Evolutionary conservation across 2,113 vertebrate species (phyloP).

Genomic region (Takifugu bimaculatus): DNA sequence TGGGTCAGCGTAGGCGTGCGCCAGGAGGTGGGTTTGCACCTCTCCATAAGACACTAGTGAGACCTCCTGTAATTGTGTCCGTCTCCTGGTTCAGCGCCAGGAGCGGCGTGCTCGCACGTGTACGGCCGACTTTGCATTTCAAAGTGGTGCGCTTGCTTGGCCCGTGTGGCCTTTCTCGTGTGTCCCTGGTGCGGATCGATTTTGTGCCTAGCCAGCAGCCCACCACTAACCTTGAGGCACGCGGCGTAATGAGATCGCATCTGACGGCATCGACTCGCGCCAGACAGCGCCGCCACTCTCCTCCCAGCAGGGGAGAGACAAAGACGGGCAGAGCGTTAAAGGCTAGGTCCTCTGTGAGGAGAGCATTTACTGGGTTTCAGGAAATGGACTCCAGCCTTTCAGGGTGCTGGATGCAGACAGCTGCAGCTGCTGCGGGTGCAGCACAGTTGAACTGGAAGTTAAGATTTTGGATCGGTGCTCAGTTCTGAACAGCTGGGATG

Average conservation of each 20-base stretch:
- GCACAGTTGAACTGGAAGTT: too few relatives aligned
- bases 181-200: constrained; percentile 66
- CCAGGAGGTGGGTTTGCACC: too few relatives aligned
- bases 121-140: constrained; percentile 47
- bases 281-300: constrained; percentile 62
- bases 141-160: constrained; percentile 39
- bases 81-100: too few relatives aligned
- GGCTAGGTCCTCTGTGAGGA: constrained; percentile 29
- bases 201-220: constrained; percentile 66
- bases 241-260: constrained; percentile 73
- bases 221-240: constrained; percentile 72
- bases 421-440: too few relatives aligned
- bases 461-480: too few relatives aligned
- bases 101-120: constrained; percentile 1
- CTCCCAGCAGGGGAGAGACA: constrained; percentile 34
- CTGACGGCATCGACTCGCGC: constrained; percentile 69
- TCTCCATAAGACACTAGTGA: too few relatives aligned
- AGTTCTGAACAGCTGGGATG: too few relatives aligned
- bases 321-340: constrained; percentile 31
- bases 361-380: constrained; percentile 9
- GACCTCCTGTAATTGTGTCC: too few relatives aligned
- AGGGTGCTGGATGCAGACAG: too few relatives aligned
- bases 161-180: constrained; percentile 53
- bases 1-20: neutral
- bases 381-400: too few relatives aligned